Evolutionary conservation across 2,113 vertebrate genomes (phyloP).

Genomic region (Ailurus styani): DNA sequence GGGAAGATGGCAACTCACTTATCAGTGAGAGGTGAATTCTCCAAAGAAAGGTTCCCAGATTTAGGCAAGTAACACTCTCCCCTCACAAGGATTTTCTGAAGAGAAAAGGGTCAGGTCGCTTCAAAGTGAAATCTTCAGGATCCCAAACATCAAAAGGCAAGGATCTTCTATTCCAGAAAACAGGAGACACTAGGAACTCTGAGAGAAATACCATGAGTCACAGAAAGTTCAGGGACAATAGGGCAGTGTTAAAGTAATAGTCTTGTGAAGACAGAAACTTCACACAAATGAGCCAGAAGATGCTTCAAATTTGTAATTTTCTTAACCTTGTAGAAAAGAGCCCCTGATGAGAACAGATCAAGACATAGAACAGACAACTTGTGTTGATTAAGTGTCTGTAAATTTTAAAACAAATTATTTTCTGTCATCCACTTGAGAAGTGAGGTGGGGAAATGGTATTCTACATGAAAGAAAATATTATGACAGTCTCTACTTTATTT

Average conservation of each 20-base stretch:
- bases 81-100: not conserved
- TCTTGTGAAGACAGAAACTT: not conserved
- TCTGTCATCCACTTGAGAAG: not conserved
- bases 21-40: not conserved
- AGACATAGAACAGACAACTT: not conserved
- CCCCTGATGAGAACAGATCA: not conserved
- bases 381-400: not conserved
- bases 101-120: not conserved
- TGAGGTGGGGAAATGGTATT: not conserved
- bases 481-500: not conserved
- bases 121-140: not conserved
- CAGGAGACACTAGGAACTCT: not conserved
- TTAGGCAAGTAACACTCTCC: not conserved
- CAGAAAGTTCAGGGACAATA: not conserved
- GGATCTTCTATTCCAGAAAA: not conserved
- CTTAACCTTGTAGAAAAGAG: not conserved
- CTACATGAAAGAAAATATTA: not conserved
- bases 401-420: not conserved
- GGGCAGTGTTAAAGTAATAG: not conserved
- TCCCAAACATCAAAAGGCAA: not conserved
- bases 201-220: not conserved
- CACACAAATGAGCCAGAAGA: not conserved
- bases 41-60: not conserved
- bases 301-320: not conserved
- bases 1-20: not conserved